phyloP scores from a whole-genome alignment of 2,113 vertebrate species.

The Irena cyanogastra region DNA sequence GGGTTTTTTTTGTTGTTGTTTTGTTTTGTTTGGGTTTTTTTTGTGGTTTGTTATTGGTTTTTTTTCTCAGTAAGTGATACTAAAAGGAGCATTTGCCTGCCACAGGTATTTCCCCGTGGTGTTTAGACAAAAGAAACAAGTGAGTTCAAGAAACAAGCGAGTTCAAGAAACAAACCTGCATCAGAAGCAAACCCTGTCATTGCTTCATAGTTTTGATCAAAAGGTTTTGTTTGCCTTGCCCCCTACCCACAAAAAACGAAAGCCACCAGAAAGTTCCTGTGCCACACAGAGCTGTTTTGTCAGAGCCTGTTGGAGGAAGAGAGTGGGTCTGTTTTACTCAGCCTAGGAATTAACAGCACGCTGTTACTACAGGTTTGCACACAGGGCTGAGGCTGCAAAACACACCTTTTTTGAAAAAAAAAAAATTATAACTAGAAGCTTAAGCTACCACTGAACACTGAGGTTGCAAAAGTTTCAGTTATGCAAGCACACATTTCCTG shows the following conservation, averaged over 20 bases:
- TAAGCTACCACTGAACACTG: not conserved
- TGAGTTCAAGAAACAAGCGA: not conserved
- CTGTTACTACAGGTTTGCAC: not conserved
- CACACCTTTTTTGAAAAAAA: not conserved
- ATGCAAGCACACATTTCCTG: constrained; percentile 45
- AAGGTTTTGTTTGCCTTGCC: not conserved
- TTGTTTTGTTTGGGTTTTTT: too few species aligned
- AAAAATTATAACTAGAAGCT: not conserved
- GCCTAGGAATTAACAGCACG: not conserved
- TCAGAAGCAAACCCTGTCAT: not conserved
- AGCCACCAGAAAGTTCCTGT: not conserved
- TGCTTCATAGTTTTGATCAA: not conserved
- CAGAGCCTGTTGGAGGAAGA: not conserved
- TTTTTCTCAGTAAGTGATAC: not conserved
- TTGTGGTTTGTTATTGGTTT: too few species aligned
- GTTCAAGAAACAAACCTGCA: not conserved
- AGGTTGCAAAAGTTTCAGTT: constrained; percentile 44
- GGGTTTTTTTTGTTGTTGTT: rapidly evolving
- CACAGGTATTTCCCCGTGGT: not conserved
- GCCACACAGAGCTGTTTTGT: not conserved
- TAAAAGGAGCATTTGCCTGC: not conserved
- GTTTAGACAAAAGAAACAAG: not conserved
- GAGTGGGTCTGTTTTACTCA: not conserved
- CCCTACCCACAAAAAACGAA: rapidly evolving
- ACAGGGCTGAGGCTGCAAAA: not conserved